These are phyloP conservation scores for Botia almorhae DNA, from an alignment of 2,797 vertebrate genomes.

Conservation along the genomic window DNA sequence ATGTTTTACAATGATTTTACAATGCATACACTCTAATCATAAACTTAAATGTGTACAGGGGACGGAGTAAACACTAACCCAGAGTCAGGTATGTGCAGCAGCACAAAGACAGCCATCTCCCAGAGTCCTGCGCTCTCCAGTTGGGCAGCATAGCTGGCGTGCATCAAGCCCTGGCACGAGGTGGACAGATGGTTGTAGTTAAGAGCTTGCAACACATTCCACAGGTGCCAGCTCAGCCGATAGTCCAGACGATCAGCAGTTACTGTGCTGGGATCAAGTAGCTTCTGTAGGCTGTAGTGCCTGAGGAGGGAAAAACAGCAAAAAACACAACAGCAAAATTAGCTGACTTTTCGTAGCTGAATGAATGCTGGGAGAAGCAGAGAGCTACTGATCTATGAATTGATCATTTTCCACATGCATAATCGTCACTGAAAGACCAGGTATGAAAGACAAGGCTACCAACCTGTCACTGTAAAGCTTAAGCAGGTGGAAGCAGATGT, in stretches of 20 bases:
- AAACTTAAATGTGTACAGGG: not conserved
- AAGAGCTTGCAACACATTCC: slow-evolving; percentile 89
- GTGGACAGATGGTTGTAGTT: slow-evolving; percentile 86
- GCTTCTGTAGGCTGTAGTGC: slow-evolving; percentile 86
- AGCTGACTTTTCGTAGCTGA: too few relatives aligned
- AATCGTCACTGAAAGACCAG: not conserved
- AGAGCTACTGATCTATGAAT: too few relatives aligned
- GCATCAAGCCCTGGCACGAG: slow-evolving; percentile 84
- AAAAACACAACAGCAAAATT: not conserved
- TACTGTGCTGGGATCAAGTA: slow-evolving; percentile 88
- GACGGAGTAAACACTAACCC: slow-evolving; percentile 55
- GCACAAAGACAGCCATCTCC: slow-evolving; percentile 91
- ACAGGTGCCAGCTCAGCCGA: slow-evolving; percentile 94
- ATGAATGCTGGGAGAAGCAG: too few relatives aligned
- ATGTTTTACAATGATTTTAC: not conserved
- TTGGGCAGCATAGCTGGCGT: slow-evolving; percentile 89
- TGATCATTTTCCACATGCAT: too few relatives aligned
- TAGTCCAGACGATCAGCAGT: slow-evolving; percentile 88
- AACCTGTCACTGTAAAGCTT: slow-evolving; percentile 96
- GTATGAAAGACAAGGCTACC: not conserved
- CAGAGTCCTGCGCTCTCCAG: slow-evolving; percentile 90
- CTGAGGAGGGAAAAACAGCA: slow-evolving; percentile 67
- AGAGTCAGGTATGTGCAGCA: slow-evolving; percentile 85
- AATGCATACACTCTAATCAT: too few relatives aligned
- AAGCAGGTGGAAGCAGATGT: slow-evolving; percentile 92